A percentile compares a stretch with the other conserved stretches of the same genome.
Evolutionary conservation across 2,888 invertebrate species (phyloP).

Genomic region (Melieria picta): DNA sequence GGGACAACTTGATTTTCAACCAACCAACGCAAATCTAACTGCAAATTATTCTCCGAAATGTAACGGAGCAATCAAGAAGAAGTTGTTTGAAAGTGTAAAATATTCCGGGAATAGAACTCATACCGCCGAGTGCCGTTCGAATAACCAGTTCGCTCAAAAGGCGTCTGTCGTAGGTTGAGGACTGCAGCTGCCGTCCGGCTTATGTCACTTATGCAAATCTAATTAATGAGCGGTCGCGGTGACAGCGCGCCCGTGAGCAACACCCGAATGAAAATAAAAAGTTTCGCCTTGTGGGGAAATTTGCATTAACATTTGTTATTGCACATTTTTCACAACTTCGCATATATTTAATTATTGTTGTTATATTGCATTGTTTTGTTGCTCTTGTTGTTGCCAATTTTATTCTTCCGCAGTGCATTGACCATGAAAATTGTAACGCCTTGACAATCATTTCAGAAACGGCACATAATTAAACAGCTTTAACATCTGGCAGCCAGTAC

Average conservation of each 20-base stretch:
- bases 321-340: not conserved
- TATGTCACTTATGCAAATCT: not conserved
- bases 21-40: no score
- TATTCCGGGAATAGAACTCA: no score
- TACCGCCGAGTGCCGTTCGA: no score
- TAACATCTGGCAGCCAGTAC: no score
- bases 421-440: conserved; percentile 3
- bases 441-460: conserved; percentile 8
- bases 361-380: not conserved
- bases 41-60: no score
- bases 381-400: not conserved
- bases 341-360: not conserved
- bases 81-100: no score
- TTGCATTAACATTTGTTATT: not conserved
- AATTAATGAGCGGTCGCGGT: not conserved
- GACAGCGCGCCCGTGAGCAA: not conserved
- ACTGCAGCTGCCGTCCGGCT: not conserved
- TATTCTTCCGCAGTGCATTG: conserved; percentile 8
- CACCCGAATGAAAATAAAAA: not conserved
- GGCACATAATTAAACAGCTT: not conserved
- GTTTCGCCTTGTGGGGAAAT: conserved; percentile 14
- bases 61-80: no score
- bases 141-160: no score
- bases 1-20: no score
- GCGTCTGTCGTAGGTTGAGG: no score